These are phyloP conservation scores for Centroberyx gerrardi DNA, from an alignment of 2,797 vertebrate genomes.

Conservation along the genomic window DNA sequence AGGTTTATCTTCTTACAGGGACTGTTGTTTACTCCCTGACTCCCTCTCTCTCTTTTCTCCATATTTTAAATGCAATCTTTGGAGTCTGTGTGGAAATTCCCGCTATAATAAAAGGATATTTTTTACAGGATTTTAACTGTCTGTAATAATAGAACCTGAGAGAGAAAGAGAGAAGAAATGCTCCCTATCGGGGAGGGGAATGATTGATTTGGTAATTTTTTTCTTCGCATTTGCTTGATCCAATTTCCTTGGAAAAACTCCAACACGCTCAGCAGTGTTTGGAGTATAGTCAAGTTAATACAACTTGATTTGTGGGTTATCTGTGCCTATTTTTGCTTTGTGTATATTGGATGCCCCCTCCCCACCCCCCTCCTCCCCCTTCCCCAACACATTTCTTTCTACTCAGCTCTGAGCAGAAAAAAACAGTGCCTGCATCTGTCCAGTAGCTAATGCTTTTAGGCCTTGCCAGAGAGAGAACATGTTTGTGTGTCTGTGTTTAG, in stretches of 20 bases:
- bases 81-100: conserved; percentile 11
- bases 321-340: conserved; percentile 30
- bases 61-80: conserved; percentile 25
- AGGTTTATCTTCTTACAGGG: conserved; percentile 28
- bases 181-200: not conserved
- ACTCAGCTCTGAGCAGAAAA: conserved; percentile 30
- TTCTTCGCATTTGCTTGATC: conserved; percentile 13
- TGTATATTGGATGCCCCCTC: conserved; percentile 37
- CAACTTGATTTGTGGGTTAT: conserved; percentile 39
- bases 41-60: not conserved
- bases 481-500: conserved; percentile 11
- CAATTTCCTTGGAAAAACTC: conserved; percentile 2
- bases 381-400: conserved; percentile 38
- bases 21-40: conserved; percentile 12
- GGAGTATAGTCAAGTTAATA: conserved; percentile 18
- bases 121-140: conserved; percentile 17
- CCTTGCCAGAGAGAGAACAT: not conserved
- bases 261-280: not conserved
- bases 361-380: too few species aligned
- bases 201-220: conserved; percentile 8
- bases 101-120: conserved; percentile 10
- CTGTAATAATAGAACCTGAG: conserved; percentile 7
- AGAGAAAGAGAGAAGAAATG: conserved; percentile 16
- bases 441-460: conserved; percentile 28
- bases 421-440: not conserved